Conservation (phyloP, 2,888 invertebrate species). For the Eulithis testata region DNA sequence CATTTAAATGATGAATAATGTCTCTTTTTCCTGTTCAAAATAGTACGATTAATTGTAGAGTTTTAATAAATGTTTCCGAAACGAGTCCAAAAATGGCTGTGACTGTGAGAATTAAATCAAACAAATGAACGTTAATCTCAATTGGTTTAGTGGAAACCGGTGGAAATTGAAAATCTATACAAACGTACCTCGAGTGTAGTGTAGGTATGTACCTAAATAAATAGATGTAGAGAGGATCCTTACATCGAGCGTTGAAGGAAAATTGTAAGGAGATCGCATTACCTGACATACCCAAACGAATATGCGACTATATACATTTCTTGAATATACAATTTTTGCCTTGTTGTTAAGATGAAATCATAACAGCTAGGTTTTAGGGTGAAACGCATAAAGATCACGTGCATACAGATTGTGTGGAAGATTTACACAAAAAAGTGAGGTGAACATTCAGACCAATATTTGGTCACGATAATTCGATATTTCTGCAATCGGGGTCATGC, state of each 20-base stretch:
- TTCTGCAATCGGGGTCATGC: slow-evolving; percentile 28
- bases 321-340: too few relatives aligned
- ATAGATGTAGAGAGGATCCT: too few relatives aligned
- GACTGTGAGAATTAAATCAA: slow-evolving; percentile 36
- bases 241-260: slow-evolving; percentile 1
- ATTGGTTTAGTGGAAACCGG: slow-evolving; percentile 34
- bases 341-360: neutral
- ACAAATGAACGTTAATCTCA: slow-evolving; percentile 31
- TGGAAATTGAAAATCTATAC: slow-evolving; percentile 31
- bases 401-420: slow-evolving; percentile 26
- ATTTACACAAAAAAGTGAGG: slow-evolving; percentile 23
- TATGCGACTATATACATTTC: neutral
- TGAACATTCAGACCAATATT: slow-evolving; percentile 19
- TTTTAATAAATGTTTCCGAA: slow-evolving; percentile 38
- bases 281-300: slow-evolving; percentile 5
- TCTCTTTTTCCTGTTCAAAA: slow-evolving; percentile 13
- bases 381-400: slow-evolving; percentile 28
- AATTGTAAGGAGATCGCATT: slow-evolving; percentile 6
- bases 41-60: slow-evolving; percentile 31
- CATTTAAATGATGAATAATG: neutral
- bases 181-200: slow-evolving; percentile 9
- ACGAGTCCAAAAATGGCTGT: slow-evolving; percentile 26
- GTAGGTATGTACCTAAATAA: neutral
- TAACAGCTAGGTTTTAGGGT: neutral
- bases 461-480: slow-evolving; percentile 17